Percentiles rank a stretch among this genome's conserved stretches.
Evolutionary conservation across 2,888 invertebrate genomes (phyloP).

Genomic region (Epistrophe grossulariae): DNA sequence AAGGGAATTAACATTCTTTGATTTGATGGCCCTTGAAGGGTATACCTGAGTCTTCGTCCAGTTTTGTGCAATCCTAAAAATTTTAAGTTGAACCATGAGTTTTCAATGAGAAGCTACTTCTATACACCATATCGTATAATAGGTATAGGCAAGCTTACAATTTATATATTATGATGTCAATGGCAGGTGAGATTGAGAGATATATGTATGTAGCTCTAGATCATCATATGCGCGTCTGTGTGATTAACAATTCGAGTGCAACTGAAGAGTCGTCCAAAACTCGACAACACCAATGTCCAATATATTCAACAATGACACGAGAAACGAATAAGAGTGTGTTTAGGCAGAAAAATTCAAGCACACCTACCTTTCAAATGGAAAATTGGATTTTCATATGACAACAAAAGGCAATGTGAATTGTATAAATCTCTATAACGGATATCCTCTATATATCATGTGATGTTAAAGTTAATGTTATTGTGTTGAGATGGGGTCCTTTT

Average conservation of each 20-base stretch:
- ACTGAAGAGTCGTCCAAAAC: conserved; percentile 53
- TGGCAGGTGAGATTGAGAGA: conserved; percentile 56
- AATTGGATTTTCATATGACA: conserved; percentile 70
- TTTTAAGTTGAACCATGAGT: conserved; percentile 62
- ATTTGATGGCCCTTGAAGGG: conserved; percentile 24
- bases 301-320: conserved; percentile 10
- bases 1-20: conserved; percentile 67
- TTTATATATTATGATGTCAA: conserved; percentile 34
- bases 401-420: conserved; percentile 51
- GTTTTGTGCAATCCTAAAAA: conserved; percentile 34
- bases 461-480: background rate
- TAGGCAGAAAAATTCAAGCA: conserved; percentile 68
- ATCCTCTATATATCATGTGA: background rate
- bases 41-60: background rate
- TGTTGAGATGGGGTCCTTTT: conserved; percentile 3
- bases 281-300: conserved; percentile 9
- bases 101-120: conserved; percentile 37
- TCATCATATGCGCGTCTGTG: conserved; percentile 20
- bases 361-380: conserved; percentile 69
- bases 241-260: conserved; percentile 68
- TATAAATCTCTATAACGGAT: conserved; percentile 37
- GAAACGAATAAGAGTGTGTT: conserved; percentile 42
- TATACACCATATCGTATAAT: background rate
- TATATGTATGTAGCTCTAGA: background rate
- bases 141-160: background rate